Conservation (phyloP, 2,113 vertebrate genomes). For the Pogona vitticeps region DNA sequence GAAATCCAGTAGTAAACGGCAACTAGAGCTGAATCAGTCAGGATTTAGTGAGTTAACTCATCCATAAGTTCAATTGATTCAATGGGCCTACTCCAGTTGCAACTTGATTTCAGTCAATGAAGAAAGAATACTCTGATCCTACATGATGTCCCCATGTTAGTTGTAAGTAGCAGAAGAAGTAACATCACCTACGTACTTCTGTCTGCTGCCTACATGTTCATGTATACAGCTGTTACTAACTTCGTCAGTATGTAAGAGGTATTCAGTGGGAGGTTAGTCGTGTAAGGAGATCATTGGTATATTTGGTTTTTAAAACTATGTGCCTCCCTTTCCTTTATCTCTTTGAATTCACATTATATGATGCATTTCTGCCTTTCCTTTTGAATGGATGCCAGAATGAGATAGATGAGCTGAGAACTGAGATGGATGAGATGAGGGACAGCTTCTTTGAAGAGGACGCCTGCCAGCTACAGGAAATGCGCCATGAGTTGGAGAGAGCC, state of each 20-base stretch:
- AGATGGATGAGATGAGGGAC: conserved; percentile 99
- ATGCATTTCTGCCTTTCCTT: conserved; percentile 28
- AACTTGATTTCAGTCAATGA: no score
- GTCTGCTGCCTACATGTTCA: not conserved
- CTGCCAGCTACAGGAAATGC: conserved; percentile 97
- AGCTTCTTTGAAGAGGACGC: conserved; percentile 98
- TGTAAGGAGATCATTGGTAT: not conserved
- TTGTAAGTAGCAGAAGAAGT: not conserved
- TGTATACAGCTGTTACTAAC: not conserved
- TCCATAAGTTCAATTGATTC: no score
- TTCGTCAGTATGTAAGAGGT: not conserved
- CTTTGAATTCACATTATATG: conserved; percentile 13
- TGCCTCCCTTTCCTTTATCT: not conserved
- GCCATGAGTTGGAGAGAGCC: conserved; percentile 95
- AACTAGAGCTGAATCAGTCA: no score
- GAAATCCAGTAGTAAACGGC: no score
- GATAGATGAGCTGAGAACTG: conserved; percentile 95
- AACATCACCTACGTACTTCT: not conserved
- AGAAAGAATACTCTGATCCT: not conserved
- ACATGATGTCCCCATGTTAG: not conserved
- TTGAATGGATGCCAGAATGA: conserved; percentile 77
- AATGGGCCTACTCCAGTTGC: no score
- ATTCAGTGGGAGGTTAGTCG: not conserved
- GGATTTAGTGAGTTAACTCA: no score
- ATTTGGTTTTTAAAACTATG: not conserved